Evolutionary conservation across 2,888 invertebrate species (phyloP).

Genomic region (Chouioia cunea): DNA sequence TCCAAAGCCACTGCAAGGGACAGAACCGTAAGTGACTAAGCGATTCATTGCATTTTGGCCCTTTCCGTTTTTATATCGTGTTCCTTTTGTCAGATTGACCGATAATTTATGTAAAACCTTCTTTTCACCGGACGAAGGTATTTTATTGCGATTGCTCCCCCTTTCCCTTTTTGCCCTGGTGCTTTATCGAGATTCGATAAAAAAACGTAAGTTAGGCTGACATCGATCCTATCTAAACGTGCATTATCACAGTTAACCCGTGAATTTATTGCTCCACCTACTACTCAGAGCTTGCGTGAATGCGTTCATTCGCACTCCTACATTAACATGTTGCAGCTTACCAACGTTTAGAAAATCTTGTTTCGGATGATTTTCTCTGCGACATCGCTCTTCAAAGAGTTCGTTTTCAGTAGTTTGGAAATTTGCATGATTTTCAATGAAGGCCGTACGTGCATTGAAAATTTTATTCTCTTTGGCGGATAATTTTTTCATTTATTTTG

Average conservation of each 20-base stretch:
- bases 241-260: slow-evolving; percentile 44
- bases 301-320: slow-evolving; percentile 32
- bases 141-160: slow-evolving; percentile 42
- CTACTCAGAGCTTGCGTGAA: slow-evolving; percentile 13
- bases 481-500: too few species aligned
- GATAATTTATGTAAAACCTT: slow-evolving; percentile 48
- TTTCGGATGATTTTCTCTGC: too few species aligned
- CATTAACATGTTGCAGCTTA: background rate
- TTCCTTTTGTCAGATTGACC: slow-evolving; percentile 34
- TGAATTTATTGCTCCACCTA: slow-evolving; percentile 34
- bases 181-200: slow-evolving; percentile 46
- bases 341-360: too few species aligned
- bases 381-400: too few species aligned
- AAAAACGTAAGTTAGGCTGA: slow-evolving; percentile 46
- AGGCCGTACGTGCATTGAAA: too few species aligned
- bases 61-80: slow-evolving; percentile 8
- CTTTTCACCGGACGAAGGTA: slow-evolving; percentile 41
- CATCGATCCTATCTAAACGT: slow-evolving; percentile 43
- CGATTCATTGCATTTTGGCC: slow-evolving; percentile 14
- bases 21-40: slow-evolving; percentile 3
- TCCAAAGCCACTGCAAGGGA: background rate
- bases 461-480: too few species aligned
- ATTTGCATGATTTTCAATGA: too few species aligned
- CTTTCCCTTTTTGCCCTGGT: background rate
- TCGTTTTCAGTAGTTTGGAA: too few species aligned